These are phyloP conservation scores for Triplophysa siluroides DNA, from an alignment of 2,113 vertebrate species.

Conservation along the genomic window DNA sequence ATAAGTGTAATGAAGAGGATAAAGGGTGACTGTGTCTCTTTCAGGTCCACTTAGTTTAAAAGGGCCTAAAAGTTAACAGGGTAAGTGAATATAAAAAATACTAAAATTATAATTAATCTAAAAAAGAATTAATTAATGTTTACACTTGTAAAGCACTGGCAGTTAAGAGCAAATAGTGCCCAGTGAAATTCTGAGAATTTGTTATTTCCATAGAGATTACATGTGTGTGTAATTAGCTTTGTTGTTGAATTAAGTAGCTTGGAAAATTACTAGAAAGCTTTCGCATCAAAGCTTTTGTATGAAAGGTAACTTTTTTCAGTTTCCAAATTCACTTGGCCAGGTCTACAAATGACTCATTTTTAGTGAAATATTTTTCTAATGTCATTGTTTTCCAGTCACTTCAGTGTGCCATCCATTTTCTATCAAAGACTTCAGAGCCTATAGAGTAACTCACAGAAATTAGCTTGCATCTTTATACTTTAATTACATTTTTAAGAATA, in stretches of 20 bases:
- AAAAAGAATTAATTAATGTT: neutral
- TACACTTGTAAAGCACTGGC: neutral
- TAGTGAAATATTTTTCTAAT: neutral
- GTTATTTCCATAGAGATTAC: neutral
- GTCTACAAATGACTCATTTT: neutral
- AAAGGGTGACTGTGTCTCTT: conserved; percentile 18
- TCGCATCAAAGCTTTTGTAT: neutral
- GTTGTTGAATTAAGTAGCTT: neutral
- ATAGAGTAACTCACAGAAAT: neutral
- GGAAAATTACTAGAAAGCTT: neutral
- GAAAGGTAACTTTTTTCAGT: neutral
- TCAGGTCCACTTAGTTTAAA: neutral
- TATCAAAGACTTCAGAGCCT: neutral
- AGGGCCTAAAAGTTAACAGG: neutral
- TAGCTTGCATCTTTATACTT: neutral
- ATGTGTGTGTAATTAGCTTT: neutral
- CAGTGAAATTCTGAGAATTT: neutral
- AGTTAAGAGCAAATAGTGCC: neutral
- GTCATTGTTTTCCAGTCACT: neutral
- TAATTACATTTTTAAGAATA: neutral
- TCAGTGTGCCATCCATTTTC: neutral
- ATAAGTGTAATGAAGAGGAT: conserved; percentile 12
- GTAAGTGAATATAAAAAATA: neutral
- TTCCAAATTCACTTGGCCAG: neutral
- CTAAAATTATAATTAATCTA: neutral